Conservation (phyloP, 2,797 vertebrate species). For the Pristis pectinata region DNA sequence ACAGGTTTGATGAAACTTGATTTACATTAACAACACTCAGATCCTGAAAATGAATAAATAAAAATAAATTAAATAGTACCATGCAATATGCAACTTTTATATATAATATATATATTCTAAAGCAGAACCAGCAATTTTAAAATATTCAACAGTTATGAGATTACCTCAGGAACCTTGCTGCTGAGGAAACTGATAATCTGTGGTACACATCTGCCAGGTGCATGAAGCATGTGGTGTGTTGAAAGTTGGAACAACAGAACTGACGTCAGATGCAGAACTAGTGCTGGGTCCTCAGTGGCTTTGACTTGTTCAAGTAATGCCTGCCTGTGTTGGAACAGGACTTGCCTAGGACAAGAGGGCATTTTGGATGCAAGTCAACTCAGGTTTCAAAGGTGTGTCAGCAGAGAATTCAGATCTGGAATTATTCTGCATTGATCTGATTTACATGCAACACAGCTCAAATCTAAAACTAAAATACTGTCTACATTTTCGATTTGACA, state of each 20-base stretch:
- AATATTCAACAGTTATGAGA: not conserved
- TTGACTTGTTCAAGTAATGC: slow-evolving; percentile 83
- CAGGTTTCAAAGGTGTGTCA: not conserved
- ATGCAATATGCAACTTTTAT: not conserved
- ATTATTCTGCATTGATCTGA: not conserved
- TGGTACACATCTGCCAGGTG: slow-evolving; percentile 89
- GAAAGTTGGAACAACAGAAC: slow-evolving; percentile 82
- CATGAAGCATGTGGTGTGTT: slow-evolving; percentile 84
- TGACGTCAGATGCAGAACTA: slow-evolving; percentile 82
- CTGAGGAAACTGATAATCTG: slow-evolving; percentile 78
- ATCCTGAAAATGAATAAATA: no score
- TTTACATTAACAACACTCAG: not conserved
- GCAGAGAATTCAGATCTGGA: not conserved
- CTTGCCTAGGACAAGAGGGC: slow-evolving; percentile 52
- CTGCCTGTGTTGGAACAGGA: slow-evolving; percentile 80
- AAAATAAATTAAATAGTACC: no score
- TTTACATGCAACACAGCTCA: not conserved
- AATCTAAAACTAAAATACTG: not conserved
- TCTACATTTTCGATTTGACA: not conserved
- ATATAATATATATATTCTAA: not conserved
- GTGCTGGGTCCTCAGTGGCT: slow-evolving; percentile 79
- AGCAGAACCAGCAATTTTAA: not conserved
- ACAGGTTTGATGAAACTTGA: not conserved
- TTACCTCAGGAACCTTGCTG: slow-evolving; percentile 74
- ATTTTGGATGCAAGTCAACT: not conserved